Conservation (phyloP, 2,888 invertebrate species). For the Epiblema foenella region DNA sequence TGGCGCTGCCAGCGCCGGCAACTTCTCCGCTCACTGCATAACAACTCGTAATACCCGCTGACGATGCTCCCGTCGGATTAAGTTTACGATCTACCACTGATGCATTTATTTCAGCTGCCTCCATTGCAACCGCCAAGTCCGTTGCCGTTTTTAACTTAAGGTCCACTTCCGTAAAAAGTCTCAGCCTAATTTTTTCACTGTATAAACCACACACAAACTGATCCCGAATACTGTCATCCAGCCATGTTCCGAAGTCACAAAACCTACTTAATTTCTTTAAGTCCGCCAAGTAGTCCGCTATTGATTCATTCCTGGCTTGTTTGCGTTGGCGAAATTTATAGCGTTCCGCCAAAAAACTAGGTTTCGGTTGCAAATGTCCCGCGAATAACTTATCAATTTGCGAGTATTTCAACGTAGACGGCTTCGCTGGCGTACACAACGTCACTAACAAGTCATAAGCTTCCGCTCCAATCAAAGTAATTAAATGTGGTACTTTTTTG, state of each 20-base stretch:
- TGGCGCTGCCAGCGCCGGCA: too few relatives aligned
- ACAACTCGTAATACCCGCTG: too few relatives aligned
- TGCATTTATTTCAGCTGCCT: background rate
- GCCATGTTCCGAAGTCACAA: background rate
- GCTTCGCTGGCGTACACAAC: background rate
- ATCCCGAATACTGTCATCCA: too few relatives aligned
- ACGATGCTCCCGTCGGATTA: background rate
- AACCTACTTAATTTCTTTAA: background rate
- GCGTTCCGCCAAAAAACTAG: background rate
- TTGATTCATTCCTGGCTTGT: background rate
- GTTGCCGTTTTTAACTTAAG: background rate
- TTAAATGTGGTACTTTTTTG: too few relatives aligned
- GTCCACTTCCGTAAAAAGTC: background rate
- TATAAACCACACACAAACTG: background rate
- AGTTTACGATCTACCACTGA: background rate
- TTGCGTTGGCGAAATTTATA: background rate
- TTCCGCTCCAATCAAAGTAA: background rate
- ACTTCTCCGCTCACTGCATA: too few relatives aligned
- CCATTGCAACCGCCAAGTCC: background rate
- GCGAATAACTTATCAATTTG: background rate
- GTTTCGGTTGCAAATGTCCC: background rate
- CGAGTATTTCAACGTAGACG: background rate
- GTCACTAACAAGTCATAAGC: background rate
- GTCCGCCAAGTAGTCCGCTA: background rate
- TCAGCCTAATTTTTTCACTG: background rate